These are phyloP conservation scores for Petrocephalus schoutedeni DNA, from an alignment of 2,797 vertebrate genomes.

Conservation along the genomic window DNA sequence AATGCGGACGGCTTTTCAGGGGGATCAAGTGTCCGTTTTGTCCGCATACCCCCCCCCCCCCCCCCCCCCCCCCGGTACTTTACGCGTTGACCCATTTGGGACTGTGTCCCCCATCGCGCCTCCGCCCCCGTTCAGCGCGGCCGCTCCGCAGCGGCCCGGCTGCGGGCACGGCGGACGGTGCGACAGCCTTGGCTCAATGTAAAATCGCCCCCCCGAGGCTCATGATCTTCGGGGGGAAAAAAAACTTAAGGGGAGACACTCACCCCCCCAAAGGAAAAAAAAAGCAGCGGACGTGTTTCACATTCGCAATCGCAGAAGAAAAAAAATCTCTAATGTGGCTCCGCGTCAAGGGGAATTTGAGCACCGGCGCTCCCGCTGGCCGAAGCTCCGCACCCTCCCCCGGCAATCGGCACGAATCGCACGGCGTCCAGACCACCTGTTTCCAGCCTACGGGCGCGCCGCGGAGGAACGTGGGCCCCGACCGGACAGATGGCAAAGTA, in stretches of 20 bases:
- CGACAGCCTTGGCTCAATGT: neutral
- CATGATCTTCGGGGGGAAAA: neutral
- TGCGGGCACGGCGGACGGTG: constrained; percentile 2
- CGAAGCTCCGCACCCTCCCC: constrained; percentile 15
- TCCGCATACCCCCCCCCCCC: neutral
- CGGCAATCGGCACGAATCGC: constrained; percentile 24
- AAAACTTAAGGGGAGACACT: neutral
- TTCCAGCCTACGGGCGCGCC: constrained; percentile 29
- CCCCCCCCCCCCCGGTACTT: neutral
- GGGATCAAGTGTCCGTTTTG: neutral
- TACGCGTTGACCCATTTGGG: constrained; percentile 23
- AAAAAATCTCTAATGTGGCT: neutral
- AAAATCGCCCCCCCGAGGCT: neutral
- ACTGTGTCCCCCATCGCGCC: constrained; percentile 1
- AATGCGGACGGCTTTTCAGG: neutral
- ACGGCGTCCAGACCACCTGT: constrained; percentile 47
- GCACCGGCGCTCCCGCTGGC: neutral
- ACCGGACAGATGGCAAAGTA: constrained; percentile 1
- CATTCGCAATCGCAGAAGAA: neutral
- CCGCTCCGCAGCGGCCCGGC: constrained; percentile 18
- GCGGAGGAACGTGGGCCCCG: neutral
- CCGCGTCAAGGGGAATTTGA: neutral
- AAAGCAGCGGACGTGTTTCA: neutral
- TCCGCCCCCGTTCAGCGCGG: constrained; percentile 18
- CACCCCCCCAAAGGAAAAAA: neutral